Evolutionary conservation across 2,113 vertebrate species (phyloP).

Genomic region (Castor canadensis): DNA sequence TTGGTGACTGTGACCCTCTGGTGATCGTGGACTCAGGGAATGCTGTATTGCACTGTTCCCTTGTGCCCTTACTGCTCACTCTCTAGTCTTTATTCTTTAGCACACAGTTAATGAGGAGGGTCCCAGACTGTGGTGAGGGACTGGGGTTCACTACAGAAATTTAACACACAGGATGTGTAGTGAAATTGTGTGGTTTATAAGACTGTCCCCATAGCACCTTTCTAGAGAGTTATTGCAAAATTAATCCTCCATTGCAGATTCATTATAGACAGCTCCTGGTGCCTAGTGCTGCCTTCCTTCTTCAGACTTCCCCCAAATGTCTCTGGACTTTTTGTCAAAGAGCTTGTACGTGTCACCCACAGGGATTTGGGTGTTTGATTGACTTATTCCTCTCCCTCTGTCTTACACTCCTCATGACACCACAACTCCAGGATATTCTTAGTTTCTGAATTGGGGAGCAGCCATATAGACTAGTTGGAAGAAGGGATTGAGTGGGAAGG

Average conservation of each 20-base stretch:
- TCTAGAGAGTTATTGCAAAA: background rate
- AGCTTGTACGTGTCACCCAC: background rate
- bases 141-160: background rate
- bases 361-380: background rate
- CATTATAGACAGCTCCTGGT: background rate
- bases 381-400: background rate
- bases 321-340: background rate
- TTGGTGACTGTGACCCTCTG: rapidly evolving
- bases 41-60: background rate
- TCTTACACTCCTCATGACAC: background rate
- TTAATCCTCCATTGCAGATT: background rate
- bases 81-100: too few relatives aligned
- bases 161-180: background rate
- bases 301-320: background rate
- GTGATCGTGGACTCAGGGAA: background rate
- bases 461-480: background rate
- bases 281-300: background rate
- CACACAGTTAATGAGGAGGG: background rate
- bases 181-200: background rate
- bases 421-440: background rate
- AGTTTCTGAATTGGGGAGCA: background rate
- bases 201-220: background rate
- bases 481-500: too few relatives aligned
- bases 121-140: background rate
- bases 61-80: background rate